Percentiles rank a stretch among this genome's conserved stretches.
These are phyloP conservation scores for Heliconius erato DNA, from an alignment of 2,888 invertebrate genomes.

Conservation along the genomic window DNA sequence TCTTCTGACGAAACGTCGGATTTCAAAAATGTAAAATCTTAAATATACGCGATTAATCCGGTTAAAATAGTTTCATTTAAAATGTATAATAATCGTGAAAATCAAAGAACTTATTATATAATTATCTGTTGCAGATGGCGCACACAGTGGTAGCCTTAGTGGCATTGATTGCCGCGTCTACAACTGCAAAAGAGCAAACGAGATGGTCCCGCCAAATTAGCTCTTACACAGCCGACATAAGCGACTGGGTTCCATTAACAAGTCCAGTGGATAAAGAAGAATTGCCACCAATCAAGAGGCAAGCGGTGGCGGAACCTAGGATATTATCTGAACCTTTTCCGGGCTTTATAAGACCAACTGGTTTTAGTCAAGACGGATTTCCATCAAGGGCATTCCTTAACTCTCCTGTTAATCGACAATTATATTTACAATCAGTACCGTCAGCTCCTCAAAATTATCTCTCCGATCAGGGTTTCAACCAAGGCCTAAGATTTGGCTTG, in stretches of 20 bases:
- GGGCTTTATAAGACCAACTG: slow-evolving; percentile 59
- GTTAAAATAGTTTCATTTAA: no score
- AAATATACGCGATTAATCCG: no score
- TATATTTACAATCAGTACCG: slow-evolving; percentile 79
- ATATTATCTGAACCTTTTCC: slow-evolving; percentile 78
- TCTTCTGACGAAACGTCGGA: no score
- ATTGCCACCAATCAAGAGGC: slow-evolving; percentile 71
- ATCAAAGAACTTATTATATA: no score
- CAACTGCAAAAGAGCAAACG: slow-evolving; percentile 68
- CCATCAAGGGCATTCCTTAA: slow-evolving; percentile 72
- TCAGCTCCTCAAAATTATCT: slow-evolving; percentile 80
- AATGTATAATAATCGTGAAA: no score
- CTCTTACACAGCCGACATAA: slow-evolving; percentile 78
- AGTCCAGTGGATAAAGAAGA: slow-evolving; percentile 71
- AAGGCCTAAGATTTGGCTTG: slow-evolving; percentile 76
- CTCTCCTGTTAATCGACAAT: slow-evolving; percentile 69
- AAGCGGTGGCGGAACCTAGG: slow-evolving; percentile 80
- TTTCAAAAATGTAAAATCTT: no score
- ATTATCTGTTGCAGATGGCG: slow-evolving; percentile 69
- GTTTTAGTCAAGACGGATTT: slow-evolving; percentile 69
- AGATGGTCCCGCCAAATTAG: slow-evolving; percentile 83
- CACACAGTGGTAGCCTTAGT: slow-evolving; percentile 68
- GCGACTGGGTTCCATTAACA: slow-evolving; percentile 80
- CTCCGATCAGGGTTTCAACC: slow-evolving; percentile 78
- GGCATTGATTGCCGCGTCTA: slow-evolving; percentile 62